A percentile compares a stretch with the other conserved stretches of the same genome.
Evolutionary conservation across 2,888 invertebrate genomes (phyloP).

Genomic region (Cyrtodaria siliqua): DNA sequence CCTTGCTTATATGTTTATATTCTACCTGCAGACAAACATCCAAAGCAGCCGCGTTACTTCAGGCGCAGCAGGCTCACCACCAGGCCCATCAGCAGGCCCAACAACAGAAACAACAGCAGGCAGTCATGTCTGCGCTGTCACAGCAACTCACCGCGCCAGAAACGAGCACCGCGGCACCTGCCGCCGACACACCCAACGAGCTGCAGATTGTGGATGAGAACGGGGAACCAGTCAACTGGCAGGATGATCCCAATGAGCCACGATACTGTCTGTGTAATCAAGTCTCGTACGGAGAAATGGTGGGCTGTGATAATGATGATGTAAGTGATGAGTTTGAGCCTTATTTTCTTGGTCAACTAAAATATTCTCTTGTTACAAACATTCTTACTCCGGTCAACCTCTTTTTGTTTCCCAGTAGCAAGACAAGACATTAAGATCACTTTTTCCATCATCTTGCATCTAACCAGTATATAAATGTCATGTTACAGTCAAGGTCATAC

Average conservation of each 20-base stretch:
- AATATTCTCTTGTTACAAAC: no score
- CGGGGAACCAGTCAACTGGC: slow-evolving; percentile 90
- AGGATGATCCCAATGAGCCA: slow-evolving; percentile 98
- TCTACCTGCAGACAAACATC: slow-evolving; percentile 77
- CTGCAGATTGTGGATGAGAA: slow-evolving; percentile 81
- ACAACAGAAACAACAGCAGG: slow-evolving; percentile 58
- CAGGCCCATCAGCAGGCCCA: slow-evolving; percentile 49
- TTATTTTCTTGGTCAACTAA: no score
- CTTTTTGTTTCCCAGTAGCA: no score
- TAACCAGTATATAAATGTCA: no score
- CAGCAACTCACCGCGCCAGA: slow-evolving; percentile 86
- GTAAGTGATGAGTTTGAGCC: no score
- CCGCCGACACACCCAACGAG: slow-evolving; percentile 75
- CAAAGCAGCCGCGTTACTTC: slow-evolving; percentile 76
- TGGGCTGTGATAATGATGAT: slow-evolving; percentile 99
- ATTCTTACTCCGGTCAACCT: no score
- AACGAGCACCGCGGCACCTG: slow-evolving; percentile 87
- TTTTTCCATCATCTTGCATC: background rate
- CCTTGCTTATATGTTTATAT: no score
- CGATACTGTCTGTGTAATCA: slow-evolving; percentile 98
- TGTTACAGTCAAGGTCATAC: no score
- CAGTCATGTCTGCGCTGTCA: slow-evolving; percentile 83
- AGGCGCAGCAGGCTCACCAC: slow-evolving; percentile 62
- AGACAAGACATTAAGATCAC: no score
- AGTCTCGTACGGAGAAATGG: slow-evolving; percentile 99